A percentile compares a stretch with the other conserved stretches of the same genome.
Conservation (phyloP, 30 jellyfish, hydroid and myxozoan genomes). For the Hydra vulgaris region DNA sequence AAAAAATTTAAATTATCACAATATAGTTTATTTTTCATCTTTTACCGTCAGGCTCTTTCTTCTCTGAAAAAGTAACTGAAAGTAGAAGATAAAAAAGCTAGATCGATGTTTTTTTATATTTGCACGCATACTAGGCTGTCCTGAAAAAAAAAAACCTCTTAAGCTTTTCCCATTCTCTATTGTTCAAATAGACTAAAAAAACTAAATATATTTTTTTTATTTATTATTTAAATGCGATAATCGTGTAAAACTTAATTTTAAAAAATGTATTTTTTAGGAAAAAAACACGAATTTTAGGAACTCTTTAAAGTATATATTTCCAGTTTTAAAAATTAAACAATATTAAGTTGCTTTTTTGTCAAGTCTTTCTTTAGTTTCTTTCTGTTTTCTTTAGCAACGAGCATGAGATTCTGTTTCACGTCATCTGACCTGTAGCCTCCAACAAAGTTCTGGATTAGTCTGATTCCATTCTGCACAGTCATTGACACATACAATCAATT, state of each 20-base stretch:
- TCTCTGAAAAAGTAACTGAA: too few relatives aligned
- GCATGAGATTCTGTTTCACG: background rate
- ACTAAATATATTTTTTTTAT: too few relatives aligned
- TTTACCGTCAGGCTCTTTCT: too few relatives aligned
- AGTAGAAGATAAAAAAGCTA: too few relatives aligned
- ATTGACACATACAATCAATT: background rate
- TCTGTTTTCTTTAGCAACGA: background rate
- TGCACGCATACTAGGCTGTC: too few relatives aligned
- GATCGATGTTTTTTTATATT: too few relatives aligned
- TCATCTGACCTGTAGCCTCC: background rate
- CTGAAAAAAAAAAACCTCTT: too few relatives aligned
- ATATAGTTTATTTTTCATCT: too few relatives aligned
- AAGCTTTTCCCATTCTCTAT: too few relatives aligned
- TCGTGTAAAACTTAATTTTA: background rate
- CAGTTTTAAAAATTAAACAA: background rate
- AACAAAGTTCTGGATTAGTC: background rate
- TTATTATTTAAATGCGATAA: too few relatives aligned
- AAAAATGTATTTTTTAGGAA: background rate
- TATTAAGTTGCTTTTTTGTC: background rate
- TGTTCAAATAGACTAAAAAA: too few relatives aligned
- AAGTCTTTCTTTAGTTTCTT: background rate
- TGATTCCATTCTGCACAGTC: background rate
- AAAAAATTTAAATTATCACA: too few relatives aligned
- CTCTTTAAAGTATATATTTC: background rate
- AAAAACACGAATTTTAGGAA: background rate